These are phyloP conservation scores for Neuroterus valhalla DNA, from an alignment of 1,140 invertebrate genomes.

Conservation along the genomic window DNA sequence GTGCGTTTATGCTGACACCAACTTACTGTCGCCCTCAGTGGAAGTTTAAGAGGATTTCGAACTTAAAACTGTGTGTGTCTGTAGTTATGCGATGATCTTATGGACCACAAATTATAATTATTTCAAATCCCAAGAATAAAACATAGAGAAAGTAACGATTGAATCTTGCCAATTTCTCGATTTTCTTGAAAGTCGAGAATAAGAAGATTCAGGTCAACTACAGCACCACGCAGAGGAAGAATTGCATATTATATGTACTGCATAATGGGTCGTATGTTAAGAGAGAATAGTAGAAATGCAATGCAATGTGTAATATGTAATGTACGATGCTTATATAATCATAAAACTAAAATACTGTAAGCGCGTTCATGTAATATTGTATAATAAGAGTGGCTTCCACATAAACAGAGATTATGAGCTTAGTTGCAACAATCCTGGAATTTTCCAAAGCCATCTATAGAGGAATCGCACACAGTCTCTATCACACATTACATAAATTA, in stretches of 20 bases:
- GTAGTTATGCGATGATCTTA: no score
- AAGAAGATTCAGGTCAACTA: not conserved
- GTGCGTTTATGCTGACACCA: no score
- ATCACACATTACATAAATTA: no score
- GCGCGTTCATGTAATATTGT: conserved; percentile 14
- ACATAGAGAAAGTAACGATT: conserved; percentile 15
- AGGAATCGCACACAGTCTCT: no score
- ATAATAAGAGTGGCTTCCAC: conserved; percentile 18
- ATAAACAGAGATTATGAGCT: not conserved
- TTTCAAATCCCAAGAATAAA: no score
- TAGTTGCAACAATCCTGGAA: not conserved
- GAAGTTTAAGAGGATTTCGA: no score
- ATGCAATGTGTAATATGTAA: not conserved
- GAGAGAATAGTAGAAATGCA: conserved; percentile 23
- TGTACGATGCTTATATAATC: conserved; percentile 10
- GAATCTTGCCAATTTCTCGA: conserved; percentile 22
- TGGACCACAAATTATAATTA: no score
- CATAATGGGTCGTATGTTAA: conserved; percentile 12
- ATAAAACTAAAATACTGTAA: conserved; percentile 10
- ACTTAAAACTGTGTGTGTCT: no score
- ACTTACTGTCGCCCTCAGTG: no score
- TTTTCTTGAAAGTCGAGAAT: conserved; percentile 2
- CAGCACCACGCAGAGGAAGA: not conserved
- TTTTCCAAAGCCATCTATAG: not conserved
- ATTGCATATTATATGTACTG: not conserved